These are phyloP conservation scores for Haemorhous mexicanus DNA, from an alignment of 2,113 vertebrate genomes.

Conservation along the genomic window DNA sequence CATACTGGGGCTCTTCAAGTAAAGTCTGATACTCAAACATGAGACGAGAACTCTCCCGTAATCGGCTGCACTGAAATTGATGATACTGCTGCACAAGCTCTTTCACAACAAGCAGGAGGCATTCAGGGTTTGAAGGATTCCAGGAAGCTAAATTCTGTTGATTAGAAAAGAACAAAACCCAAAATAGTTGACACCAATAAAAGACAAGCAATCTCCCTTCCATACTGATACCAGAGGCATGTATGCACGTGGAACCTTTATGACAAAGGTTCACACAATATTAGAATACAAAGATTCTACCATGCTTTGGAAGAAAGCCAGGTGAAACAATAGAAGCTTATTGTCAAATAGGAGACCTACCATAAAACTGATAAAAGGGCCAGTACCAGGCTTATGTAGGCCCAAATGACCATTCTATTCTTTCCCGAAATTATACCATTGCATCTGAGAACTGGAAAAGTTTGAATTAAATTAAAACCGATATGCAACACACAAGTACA, in stretches of 20 bases:
- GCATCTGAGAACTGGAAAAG: not conserved
- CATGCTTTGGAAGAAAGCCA: not conserved
- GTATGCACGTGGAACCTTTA: not conserved
- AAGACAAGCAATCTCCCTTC: not conserved
- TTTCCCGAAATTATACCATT: not conserved
- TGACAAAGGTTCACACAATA: not conserved
- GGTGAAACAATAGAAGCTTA: not conserved
- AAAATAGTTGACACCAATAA: not conserved
- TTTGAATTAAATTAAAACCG: not conserved
- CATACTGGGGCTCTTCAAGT: slow-evolving; percentile 90
- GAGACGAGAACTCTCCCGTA: slow-evolving; percentile 93
- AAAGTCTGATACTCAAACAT: slow-evolving; percentile 98
- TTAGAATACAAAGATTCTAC: not conserved
- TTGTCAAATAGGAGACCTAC: not conserved
- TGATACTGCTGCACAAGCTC: slow-evolving; percentile 98
- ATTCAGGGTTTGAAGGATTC: slow-evolving; percentile 90
- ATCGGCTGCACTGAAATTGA: slow-evolving; percentile 91
- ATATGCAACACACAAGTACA: not conserved
- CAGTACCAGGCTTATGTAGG: not conserved
- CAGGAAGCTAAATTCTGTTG: slow-evolving; percentile 89
- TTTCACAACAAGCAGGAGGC: slow-evolving; percentile 93
- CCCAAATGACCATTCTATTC: not conserved
- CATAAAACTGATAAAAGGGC: not conserved
- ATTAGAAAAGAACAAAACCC: not conserved
- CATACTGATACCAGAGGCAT: not conserved